Conservation (phyloP, 2,797 vertebrate genomes). For the Pseudochromis fuscus region DNA sequence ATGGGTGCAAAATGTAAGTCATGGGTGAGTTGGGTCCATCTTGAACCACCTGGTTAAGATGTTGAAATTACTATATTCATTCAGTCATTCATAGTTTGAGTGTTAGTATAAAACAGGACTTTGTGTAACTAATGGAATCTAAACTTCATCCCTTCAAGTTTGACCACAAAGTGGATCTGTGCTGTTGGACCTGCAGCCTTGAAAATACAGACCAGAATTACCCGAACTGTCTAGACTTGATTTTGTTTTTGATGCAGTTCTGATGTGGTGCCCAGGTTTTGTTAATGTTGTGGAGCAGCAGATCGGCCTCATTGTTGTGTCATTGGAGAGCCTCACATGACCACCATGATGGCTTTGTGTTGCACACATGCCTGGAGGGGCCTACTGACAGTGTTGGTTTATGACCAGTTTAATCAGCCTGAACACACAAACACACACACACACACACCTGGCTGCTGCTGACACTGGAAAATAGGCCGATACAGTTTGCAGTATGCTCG, state of each 20-base stretch:
- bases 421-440: slow-evolving; percentile 7
- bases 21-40: too few species aligned
- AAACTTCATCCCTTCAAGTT: too few species aligned
- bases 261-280: slow-evolving; percentile 29
- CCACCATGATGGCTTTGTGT: slow-evolving; percentile 62
- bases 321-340: slow-evolving; percentile 74
- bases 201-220: neutral
- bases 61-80: neutral
- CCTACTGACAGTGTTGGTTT: slow-evolving; percentile 45
- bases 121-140: too few species aligned
- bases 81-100: neutral
- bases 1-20: too few species aligned
- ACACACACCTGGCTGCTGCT: slow-evolving; percentile 37
- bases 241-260: slow-evolving; percentile 8
- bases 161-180: neutral
- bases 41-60: neutral
- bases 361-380: slow-evolving; percentile 44
- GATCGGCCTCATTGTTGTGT: slow-evolving; percentile 66
- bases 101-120: too few species aligned
- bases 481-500: too few species aligned
- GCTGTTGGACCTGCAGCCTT: neutral
- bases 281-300: slow-evolving; percentile 47
- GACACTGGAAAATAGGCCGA: slow-evolving; percentile 27
- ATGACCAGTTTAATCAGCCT: slow-evolving; percentile 26
- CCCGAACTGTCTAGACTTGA: neutral